phyloP scores from a whole-genome alignment of 2,113 vertebrate species.

The Melanerpes aurifrons region DNA sequence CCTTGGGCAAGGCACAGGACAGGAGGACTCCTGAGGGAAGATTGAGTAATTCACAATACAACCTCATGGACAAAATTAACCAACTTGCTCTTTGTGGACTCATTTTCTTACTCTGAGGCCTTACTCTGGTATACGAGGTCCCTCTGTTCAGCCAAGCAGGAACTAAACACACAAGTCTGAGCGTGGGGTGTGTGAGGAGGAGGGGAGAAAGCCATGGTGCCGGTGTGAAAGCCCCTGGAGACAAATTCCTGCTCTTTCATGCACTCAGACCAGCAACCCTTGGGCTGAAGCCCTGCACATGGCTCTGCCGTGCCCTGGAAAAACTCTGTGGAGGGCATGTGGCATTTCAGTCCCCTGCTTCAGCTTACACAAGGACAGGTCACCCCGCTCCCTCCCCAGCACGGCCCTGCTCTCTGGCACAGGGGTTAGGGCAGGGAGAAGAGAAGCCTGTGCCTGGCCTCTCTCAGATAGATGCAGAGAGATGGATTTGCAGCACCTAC shows the following conservation, averaged over 20 bases:
- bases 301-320: neutral
- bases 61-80: neutral
- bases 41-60: neutral
- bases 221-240: neutral
- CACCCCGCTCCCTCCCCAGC: neutral
- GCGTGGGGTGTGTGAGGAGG: accelerated
- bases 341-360: constrained; percentile 17
- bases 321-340: neutral
- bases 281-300: neutral
- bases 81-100: neutral
- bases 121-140: neutral
- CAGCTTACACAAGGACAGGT: neutral
- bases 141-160: neutral
- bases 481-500: neutral
- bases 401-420: neutral
- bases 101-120: neutral
- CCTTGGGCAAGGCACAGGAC: neutral
- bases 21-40: neutral
- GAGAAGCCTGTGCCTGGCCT: neutral
- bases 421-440: neutral
- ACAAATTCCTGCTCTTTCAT: neutral
- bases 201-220: neutral
- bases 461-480: accelerated
- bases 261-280: neutral
- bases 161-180: neutral